Conservation (phyloP, 2,113 vertebrate genomes). For the Nettapus auritus region DNA sequence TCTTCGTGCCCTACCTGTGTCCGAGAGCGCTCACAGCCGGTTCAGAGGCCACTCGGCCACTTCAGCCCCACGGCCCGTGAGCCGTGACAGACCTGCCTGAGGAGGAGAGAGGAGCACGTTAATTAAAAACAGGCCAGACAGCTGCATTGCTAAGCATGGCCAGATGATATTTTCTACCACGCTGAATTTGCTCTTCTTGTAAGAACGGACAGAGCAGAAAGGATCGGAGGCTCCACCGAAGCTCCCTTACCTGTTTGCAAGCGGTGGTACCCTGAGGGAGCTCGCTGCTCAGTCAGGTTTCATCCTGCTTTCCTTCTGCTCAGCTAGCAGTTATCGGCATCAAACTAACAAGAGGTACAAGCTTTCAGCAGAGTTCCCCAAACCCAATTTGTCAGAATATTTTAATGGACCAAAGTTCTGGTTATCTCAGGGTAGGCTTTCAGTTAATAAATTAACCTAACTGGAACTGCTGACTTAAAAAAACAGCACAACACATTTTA, state of each 20-base stretch:
- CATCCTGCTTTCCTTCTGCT: neutral
- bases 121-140: neutral
- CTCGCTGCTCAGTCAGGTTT: neutral
- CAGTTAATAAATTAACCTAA: constrained; percentile 21
- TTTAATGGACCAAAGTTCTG: neutral
- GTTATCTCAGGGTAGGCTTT: neutral
- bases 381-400: neutral
- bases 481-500: constrained; percentile 27
- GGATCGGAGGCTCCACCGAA: neutral
- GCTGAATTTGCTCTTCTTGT: neutral
- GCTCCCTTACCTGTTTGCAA: neutral
- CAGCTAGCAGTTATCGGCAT: neutral
- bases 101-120: neutral
- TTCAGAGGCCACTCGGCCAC: accelerated
- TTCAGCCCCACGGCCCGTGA: neutral
- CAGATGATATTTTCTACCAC: neutral
- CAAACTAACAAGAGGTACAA: neutral
- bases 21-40: neutral
- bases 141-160: neutral
- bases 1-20: neutral
- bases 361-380: neutral
- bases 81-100: neutral
- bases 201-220: accelerated
- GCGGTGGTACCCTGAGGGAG: accelerated
- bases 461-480: constrained; percentile 18